A percentile compares a stretch with the other conserved stretches of the same genome.
Evolutionary conservation across 2,888 invertebrate genomes (phyloP).

Genomic region (Agonum fuliginosum): DNA sequence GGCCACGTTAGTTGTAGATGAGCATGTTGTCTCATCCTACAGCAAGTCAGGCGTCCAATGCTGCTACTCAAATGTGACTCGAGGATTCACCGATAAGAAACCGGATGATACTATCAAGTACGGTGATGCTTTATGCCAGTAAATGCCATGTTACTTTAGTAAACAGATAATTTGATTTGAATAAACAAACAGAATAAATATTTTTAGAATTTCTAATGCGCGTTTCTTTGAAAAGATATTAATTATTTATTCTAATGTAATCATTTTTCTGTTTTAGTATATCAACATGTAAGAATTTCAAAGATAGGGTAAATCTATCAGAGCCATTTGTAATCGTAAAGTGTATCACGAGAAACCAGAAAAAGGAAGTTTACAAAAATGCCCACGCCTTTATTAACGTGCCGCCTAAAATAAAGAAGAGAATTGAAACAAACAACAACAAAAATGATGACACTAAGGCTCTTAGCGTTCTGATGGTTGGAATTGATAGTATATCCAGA

Average conservation of each 20-base stretch:
- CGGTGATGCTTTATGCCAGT: constrained; percentile 47
- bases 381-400: constrained; percentile 76
- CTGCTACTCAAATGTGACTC: constrained; percentile 69
- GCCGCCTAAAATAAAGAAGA: constrained; percentile 64
- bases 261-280: constrained; percentile 68
- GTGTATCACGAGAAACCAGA: constrained; percentile 70
- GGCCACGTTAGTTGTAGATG: constrained; percentile 68
- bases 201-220: neutral
- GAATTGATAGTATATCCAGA: constrained; percentile 90
- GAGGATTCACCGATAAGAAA: constrained; percentile 63
- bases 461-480: constrained; percentile 84
- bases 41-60: constrained; percentile 64
- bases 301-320: constrained; percentile 68
- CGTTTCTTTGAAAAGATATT: neutral
- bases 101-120: constrained; percentile 65
- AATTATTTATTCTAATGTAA: neutral
- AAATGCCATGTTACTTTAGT: neutral
- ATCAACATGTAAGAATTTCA: constrained; percentile 74
- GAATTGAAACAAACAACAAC: constrained; percentile 61
- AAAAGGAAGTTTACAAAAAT: constrained; percentile 73
- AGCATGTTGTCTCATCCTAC: constrained; percentile 67
- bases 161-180: constrained; percentile 27
- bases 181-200: neutral
- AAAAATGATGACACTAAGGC: constrained; percentile 66
- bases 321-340: constrained; percentile 74